phyloP scores from a whole-genome alignment of 37 sponge, comb jelly and placozoan species.

The Theonella swinhoei region DNA sequence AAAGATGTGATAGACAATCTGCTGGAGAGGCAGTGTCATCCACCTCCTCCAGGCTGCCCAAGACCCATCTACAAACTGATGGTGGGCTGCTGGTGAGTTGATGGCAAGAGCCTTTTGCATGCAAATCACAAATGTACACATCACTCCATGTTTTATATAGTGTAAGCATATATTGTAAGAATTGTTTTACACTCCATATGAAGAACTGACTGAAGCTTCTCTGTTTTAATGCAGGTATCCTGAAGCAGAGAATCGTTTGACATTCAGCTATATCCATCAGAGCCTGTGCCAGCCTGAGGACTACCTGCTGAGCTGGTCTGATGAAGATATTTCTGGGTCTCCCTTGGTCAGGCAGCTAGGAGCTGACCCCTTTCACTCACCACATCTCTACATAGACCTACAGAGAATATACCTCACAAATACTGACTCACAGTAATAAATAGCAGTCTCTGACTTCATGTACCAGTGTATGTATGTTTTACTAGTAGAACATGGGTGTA shows the following conservation, averaged over 20 bases:
- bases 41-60: constrained; percentile 66
- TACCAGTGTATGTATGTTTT: not conserved
- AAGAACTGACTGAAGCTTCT: not conserved
- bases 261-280: not conserved
- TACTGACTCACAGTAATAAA: not conserved
- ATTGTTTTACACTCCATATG: not conserved
- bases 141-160: not conserved
- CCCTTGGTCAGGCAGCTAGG: not conserved
- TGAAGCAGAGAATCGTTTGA: not conserved
- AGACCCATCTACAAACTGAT: constrained; percentile 45
- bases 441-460: not conserved
- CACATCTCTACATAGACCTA: not conserved
- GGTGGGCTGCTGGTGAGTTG: constrained; percentile 55
- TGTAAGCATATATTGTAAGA: too few species aligned
- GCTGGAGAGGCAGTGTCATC: constrained; percentile 13
- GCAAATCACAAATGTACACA: not conserved
- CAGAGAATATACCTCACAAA: not conserved
- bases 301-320: constrained; percentile 1
- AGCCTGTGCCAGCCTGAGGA: not conserved
- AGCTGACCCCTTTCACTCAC: not conserved
- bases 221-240: not conserved
- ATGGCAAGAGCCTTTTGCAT: not conserved
- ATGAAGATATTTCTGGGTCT: not conserved
- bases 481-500: not conserved
- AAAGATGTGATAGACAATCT: constrained; percentile 33